Percentiles rank a stretch among this genome's conserved stretches.
Evolutionary conservation across 2,888 invertebrate species (phyloP).

Genomic region (Lepidochitona cinerea): DNA sequence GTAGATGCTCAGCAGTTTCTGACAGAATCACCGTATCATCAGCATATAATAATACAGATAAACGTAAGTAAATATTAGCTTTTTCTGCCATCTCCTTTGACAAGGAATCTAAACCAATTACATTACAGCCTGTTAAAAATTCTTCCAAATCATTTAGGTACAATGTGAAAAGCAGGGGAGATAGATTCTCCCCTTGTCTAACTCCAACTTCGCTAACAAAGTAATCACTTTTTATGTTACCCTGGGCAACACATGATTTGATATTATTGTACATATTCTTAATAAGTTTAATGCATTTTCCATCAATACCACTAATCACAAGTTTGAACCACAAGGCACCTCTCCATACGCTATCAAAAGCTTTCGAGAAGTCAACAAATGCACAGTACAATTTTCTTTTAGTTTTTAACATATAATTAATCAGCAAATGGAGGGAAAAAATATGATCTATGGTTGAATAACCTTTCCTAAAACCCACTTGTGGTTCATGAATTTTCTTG

Average conservation of each 20-base stretch:
- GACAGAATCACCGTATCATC: constrained; percentile 4
- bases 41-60: constrained; percentile 9
- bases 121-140: not conserved
- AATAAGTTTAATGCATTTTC: not conserved
- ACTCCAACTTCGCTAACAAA: not conserved
- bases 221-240: not conserved
- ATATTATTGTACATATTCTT: not conserved
- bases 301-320: not conserved
- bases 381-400: not conserved
- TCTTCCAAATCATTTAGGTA: constrained; percentile 5
- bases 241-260: not conserved
- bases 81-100: not conserved
- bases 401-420: not conserved
- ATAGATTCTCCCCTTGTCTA: not conserved
- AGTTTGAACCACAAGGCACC: not conserved
- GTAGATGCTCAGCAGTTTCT: constrained; percentile 8
- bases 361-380: not conserved
- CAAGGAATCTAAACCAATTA: not conserved
- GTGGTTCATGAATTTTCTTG: not conserved
- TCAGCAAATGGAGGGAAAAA: not conserved
- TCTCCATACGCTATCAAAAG: constrained; percentile 5
- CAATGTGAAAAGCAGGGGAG: not conserved
- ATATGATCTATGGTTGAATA: not conserved
- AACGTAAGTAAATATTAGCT: not conserved
- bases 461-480: not conserved